These are phyloP conservation scores for Eupithecia tripunctaria DNA, from an alignment of 2,888 invertebrate species.

Conservation along the genomic window DNA sequence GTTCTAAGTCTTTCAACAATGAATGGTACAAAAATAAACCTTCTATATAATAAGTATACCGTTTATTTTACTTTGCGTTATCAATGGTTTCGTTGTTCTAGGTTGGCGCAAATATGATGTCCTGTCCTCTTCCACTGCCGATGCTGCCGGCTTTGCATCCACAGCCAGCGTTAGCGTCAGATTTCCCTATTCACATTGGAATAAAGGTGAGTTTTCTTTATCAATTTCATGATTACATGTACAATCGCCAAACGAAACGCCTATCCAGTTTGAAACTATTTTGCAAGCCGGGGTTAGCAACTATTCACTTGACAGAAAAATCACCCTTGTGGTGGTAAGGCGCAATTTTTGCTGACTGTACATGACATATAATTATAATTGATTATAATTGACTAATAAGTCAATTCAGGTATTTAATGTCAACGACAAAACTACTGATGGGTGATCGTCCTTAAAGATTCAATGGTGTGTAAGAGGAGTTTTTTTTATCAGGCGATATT, in stretches of 20 bases:
- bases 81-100: slow-evolving; percentile 42
- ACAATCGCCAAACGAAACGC: too few relatives aligned
- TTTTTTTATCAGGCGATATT: neutral
- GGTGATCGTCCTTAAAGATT: neutral
- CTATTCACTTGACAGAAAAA: too few relatives aligned
- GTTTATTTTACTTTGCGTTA: neutral
- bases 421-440: neutral
- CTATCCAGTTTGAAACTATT: too few relatives aligned
- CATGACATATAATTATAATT: too few relatives aligned
- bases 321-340: too few relatives aligned
- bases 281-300: too few relatives aligned
- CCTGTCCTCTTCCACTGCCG: slow-evolving; percentile 87
- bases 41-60: neutral
- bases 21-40: neutral
- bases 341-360: too few relatives aligned
- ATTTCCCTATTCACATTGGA: slow-evolving; percentile 86
- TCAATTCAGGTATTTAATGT: neutral
- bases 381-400: too few relatives aligned
- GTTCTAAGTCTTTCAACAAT: too few relatives aligned
- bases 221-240: neutral
- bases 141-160: slow-evolving; percentile 85
- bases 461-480: neutral
- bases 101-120: slow-evolving; percentile 86
- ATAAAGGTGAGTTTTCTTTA: slow-evolving; percentile 82
- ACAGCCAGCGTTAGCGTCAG: slow-evolving; percentile 84